These are phyloP conservation scores for Dasypogon diadema DNA, from an alignment of 2,888 invertebrate genomes.

Conservation along the genomic window DNA sequence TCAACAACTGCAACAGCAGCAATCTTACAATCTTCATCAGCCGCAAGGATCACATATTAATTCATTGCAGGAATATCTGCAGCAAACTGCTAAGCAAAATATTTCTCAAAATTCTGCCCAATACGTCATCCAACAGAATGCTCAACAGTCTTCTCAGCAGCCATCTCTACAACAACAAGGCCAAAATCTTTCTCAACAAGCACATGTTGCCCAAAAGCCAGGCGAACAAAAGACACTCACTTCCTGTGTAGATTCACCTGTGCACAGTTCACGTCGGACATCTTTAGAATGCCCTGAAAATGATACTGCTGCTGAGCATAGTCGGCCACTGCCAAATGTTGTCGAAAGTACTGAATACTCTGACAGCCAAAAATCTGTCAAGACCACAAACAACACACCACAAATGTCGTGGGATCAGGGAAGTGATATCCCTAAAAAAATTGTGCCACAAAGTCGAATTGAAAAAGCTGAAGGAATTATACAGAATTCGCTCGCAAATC, in stretches of 20 bases:
- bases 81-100: conserved; percentile 63
- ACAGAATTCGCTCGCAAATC: conserved; percentile 69
- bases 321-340: conserved; percentile 61
- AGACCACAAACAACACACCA: conserved; percentile 57
- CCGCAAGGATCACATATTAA: conserved; percentile 55
- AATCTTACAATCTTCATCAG: conserved; percentile 63
- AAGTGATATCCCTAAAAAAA: conserved; percentile 55
- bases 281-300: conserved; percentile 65
- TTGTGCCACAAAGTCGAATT: conserved; percentile 62
- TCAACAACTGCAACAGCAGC: conserved; percentile 61
- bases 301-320: conserved; percentile 60
- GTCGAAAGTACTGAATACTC: conserved; percentile 59
- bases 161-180: conserved; percentile 50
- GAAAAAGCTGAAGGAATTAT: conserved; percentile 61
- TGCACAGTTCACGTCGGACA: conserved; percentile 66
- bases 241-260: conserved; percentile 61
- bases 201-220: conserved; percentile 52
- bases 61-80: conserved; percentile 57
- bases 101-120: background rate
- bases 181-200: conserved; percentile 48
- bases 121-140: conserved; percentile 59
- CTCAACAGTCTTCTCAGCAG: conserved; percentile 58
- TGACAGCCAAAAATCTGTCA: conserved; percentile 53
- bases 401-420: conserved; percentile 58
- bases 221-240: conserved; percentile 3